These are phyloP conservation scores for Sebastes trivittatus DNA, from an alignment of 2,797 vertebrate genomes.

Conservation along the genomic window DNA sequence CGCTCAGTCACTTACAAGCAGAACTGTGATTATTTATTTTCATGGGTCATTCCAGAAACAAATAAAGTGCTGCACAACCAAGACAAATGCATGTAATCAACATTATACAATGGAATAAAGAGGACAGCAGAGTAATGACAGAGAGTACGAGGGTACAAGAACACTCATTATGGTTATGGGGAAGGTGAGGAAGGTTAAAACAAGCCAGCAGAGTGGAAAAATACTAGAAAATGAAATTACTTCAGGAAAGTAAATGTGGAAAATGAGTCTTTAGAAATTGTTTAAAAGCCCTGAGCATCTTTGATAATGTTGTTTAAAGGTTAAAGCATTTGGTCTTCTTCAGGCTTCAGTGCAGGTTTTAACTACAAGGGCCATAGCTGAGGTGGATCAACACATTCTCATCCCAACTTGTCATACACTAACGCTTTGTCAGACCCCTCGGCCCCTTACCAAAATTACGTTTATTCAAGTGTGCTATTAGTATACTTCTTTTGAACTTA, in stretches of 20 bases:
- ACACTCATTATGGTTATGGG: not conserved
- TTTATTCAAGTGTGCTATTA: no score
- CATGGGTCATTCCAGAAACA: conserved; percentile 17
- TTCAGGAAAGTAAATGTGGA: not conserved
- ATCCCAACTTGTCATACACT: no score
- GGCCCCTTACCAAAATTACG: no score
- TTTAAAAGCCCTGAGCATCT: not conserved
- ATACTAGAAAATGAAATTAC: conserved; percentile 1
- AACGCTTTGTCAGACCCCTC: no score
- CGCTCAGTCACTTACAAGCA: not conserved
- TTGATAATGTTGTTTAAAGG: not conserved
- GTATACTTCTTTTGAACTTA: no score
- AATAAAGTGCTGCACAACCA: conserved; percentile 13
- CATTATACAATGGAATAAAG: not conserved
- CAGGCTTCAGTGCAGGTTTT: not conserved
- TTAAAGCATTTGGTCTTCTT: not conserved
- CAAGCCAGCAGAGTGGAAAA: conserved; percentile 9
- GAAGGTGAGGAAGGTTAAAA: conserved; percentile 22
- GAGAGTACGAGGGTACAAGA: not conserved
- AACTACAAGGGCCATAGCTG: not conserved
- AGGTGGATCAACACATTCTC: not conserved
- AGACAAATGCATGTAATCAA: conserved; percentile 13
- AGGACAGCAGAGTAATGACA: not conserved
- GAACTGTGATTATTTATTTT: conserved; percentile 23
- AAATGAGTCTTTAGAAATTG: not conserved